These are phyloP conservation scores for Blastomussa wellsi DNA, from an alignment of 92 coral and sea anemone species.

Conservation along the genomic window DNA sequence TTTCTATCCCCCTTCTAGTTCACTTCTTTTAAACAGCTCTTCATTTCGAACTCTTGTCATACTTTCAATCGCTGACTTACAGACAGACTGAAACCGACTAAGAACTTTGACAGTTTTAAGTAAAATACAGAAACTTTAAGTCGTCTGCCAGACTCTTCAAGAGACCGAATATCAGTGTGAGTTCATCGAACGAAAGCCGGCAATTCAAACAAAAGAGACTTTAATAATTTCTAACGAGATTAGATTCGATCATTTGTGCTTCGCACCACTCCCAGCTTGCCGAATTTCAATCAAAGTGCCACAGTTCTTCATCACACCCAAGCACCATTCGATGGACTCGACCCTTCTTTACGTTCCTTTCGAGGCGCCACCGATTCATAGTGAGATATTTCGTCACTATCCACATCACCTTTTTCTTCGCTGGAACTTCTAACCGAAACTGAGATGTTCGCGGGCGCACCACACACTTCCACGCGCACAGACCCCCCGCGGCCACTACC, in stretches of 20 bases:
- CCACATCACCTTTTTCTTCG: background rate
- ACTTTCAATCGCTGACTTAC: too few relatives aligned
- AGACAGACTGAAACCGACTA: background rate
- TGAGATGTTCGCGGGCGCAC: slow-evolving; percentile 18
- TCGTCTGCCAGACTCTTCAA: background rate
- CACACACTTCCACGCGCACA: slow-evolving; percentile 1
- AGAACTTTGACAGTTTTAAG: background rate
- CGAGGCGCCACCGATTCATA: slow-evolving; percentile 30
- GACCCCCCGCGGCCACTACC: slow-evolving; percentile 7
- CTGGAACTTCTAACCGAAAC: background rate
- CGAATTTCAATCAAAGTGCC: background rate
- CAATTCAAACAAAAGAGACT: background rate
- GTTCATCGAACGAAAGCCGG: background rate
- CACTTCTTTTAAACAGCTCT: background rate
- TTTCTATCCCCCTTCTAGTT: background rate
- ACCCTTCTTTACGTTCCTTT: background rate
- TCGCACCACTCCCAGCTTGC: background rate
- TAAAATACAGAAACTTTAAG: background rate
- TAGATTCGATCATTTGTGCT: background rate
- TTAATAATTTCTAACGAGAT: background rate
- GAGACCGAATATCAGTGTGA: background rate
- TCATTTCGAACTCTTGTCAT: too few relatives aligned
- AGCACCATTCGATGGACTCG: background rate
- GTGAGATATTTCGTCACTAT: background rate
- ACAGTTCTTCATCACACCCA: slow-evolving; percentile 12